Conservation (phyloP, 2,797 vertebrate genomes). For the Siniperca undulata region DNA sequence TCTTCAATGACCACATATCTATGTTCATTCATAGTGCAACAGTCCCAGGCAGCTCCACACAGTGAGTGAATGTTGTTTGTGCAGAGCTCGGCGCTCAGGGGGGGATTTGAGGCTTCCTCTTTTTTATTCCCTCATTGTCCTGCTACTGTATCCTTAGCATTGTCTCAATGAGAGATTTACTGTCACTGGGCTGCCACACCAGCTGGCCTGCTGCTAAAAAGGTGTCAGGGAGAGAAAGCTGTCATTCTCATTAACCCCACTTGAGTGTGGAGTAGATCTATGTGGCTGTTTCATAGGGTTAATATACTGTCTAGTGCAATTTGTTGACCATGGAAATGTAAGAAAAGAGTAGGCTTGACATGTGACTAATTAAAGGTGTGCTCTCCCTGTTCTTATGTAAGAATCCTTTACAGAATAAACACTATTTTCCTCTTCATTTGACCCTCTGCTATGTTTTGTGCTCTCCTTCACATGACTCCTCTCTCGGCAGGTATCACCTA, state of each 20-base stretch:
- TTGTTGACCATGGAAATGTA: neutral
- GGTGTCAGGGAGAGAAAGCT: constrained; percentile 83
- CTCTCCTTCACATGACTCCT: constrained; percentile 10
- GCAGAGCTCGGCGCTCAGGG: constrained; percentile 63
- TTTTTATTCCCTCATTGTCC: constrained; percentile 89
- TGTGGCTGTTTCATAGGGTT: neutral
- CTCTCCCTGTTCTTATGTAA: neutral
- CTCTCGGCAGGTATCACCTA: constrained; percentile 90
- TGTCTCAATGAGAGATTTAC: constrained; percentile 90
- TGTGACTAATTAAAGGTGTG: constrained; percentile 2
- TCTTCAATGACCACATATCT: constrained; percentile 54
- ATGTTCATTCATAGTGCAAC: constrained; percentile 13
- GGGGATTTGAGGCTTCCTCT: constrained; percentile 85
- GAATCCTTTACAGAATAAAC: neutral
- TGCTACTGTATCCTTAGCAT: constrained; percentile 88
- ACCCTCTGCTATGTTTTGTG: neutral
- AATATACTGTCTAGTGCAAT: neutral
- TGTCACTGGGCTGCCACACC: constrained; percentile 65
- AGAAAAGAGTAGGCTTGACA: neutral
- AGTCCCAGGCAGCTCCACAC: constrained; percentile 48
- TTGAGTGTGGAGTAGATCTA: constrained; percentile 31
- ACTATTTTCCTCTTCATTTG: neutral
- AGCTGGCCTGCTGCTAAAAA: constrained; percentile 82
- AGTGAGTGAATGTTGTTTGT: constrained; percentile 74
- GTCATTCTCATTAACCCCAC: constrained; percentile 81